A percentile compares a stretch with the other conserved stretches of the same genome.
Conservation (phyloP, 2,113 vertebrate species). For the Nerophis ophidion region DNA sequence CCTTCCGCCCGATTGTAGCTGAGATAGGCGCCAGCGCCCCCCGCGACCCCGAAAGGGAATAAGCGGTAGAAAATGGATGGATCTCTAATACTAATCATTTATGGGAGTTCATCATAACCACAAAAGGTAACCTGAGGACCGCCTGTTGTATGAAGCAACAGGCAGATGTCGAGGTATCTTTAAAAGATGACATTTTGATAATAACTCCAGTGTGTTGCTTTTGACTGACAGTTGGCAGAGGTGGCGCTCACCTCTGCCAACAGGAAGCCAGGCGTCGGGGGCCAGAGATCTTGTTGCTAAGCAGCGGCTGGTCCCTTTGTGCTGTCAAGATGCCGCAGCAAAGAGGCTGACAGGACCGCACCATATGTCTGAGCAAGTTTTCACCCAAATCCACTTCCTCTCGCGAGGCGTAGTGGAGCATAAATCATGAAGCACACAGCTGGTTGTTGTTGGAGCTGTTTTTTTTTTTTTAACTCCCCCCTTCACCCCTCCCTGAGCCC, state of each 20-base stretch:
- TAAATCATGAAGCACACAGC: slow-evolving; percentile 24
- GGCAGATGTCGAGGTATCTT: background rate
- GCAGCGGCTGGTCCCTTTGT: slow-evolving; percentile 75
- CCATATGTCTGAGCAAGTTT: slow-evolving; percentile 37
- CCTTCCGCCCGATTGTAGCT: too few species aligned
- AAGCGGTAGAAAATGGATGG: too few species aligned
- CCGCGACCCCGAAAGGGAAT: too few species aligned
- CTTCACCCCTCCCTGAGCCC: background rate
- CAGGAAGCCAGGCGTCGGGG: slow-evolving; percentile 57
- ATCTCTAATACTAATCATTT: background rate
- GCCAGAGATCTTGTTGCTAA: slow-evolving; percentile 86
- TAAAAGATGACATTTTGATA: background rate
- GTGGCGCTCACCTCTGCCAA: slow-evolving; percentile 40
- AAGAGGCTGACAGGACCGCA: slow-evolving; percentile 28
- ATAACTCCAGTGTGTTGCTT: background rate
- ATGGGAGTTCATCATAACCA: background rate
- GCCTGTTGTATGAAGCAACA: background rate
- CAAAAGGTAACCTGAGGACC: too few species aligned
- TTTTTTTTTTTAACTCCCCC: slow-evolving; percentile 14
- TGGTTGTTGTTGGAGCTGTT: slow-evolving; percentile 18
- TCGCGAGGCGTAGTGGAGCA: slow-evolving; percentile 13
- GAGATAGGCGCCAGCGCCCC: too few species aligned
- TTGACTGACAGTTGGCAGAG: slow-evolving; percentile 55
- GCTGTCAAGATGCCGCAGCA: slow-evolving; percentile 39
- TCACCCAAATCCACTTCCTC: slow-evolving; percentile 18